A percentile compares a stretch with the other conserved stretches of the same genome.
These are phyloP conservation scores for Oncorhynchus mykiss DNA, from an alignment of 2,113 vertebrate genomes.

Conservation along the genomic window DNA sequence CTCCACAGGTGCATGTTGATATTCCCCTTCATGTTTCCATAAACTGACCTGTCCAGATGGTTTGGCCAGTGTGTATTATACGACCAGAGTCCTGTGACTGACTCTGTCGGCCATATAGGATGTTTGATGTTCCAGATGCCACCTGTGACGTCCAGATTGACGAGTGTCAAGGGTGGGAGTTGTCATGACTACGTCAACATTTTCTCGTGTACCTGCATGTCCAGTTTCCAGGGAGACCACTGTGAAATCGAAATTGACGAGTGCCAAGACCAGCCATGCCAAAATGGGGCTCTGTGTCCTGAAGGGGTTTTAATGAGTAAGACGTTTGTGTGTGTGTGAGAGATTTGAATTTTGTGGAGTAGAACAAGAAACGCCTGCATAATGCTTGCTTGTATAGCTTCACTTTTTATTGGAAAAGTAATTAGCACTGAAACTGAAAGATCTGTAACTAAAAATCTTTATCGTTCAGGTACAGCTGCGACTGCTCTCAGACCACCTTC, in stretches of 20 bases:
- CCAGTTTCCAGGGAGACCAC: constrained; percentile 77
- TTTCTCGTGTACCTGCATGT: constrained; percentile 78
- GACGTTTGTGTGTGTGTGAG: constrained; percentile 7
- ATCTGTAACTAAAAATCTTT: too few relatives aligned
- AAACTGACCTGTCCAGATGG: not conserved
- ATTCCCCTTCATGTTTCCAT: constrained; percentile 6
- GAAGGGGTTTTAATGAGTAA: constrained; percentile 72
- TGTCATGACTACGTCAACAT: constrained; percentile 72
- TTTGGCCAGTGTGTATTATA: not conserved
- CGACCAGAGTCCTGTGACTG: not conserved
- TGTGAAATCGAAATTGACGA: constrained; percentile 79
- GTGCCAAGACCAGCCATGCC: constrained; percentile 80
- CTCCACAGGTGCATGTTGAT: not conserved
- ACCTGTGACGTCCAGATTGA: constrained; percentile 84
- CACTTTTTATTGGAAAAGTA: too few relatives aligned
- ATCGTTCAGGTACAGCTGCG: constrained; percentile 80
- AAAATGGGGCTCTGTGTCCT: constrained; percentile 75
- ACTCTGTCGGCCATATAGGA: constrained; percentile 1
- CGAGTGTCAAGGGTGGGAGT: constrained; percentile 78
- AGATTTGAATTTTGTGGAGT: too few relatives aligned
- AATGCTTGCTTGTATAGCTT: not conserved
- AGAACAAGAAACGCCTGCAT: not conserved
- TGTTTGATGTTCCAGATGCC: constrained; percentile 74
- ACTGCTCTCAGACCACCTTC: constrained; percentile 77
- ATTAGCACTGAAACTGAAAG: too few relatives aligned